Evolutionary conservation across 2,113 vertebrate species (phyloP).

Genomic region (Solea senegalensis): DNA sequence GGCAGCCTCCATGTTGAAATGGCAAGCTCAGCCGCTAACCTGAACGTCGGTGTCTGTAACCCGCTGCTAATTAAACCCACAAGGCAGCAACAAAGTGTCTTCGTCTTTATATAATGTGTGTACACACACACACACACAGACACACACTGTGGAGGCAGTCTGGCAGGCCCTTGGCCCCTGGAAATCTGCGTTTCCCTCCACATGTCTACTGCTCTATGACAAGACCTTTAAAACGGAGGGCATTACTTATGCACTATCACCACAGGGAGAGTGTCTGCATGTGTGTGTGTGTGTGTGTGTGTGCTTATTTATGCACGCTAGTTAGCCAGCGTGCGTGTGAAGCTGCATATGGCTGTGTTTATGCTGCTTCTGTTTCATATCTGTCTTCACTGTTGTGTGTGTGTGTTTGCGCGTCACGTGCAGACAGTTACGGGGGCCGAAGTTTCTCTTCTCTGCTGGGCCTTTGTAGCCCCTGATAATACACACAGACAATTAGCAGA

Average conservation of each 20-base stretch:
- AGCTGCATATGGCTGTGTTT: slow-evolving; percentile 8
- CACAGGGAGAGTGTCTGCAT: slow-evolving; percentile 21
- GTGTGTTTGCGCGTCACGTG: slow-evolving; percentile 18
- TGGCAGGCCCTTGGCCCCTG: slow-evolving; percentile 56
- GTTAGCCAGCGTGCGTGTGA: slow-evolving; percentile 1
- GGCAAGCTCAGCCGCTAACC: slow-evolving; percentile 69
- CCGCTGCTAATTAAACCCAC: slow-evolving; percentile 81
- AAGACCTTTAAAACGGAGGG: slow-evolving; percentile 79
- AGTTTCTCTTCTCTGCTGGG: slow-evolving; percentile 41
- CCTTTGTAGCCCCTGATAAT: slow-evolving; percentile 52
- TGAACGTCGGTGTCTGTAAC: slow-evolving; percentile 67
- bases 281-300: neutral
- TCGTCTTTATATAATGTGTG: slow-evolving; percentile 45
- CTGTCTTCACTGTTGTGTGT: neutral
- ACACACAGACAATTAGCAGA: slow-evolving; percentile 71
- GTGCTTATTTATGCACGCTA: slow-evolving; percentile 13
- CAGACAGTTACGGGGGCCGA: slow-evolving; percentile 25
- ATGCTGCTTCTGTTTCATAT: neutral
- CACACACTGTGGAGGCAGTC: slow-evolving; percentile 38
- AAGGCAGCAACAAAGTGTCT: slow-evolving; percentile 72
- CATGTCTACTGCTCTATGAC: slow-evolving; percentile 71
- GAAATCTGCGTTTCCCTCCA: slow-evolving; percentile 57
- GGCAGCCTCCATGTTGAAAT: slow-evolving; percentile 69
- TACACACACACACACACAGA: slow-evolving; percentile 32
- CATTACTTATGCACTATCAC: slow-evolving; percentile 65